Conservation (phyloP, 1,140 invertebrate species). For the Gonatopus flavifemur region DNA sequence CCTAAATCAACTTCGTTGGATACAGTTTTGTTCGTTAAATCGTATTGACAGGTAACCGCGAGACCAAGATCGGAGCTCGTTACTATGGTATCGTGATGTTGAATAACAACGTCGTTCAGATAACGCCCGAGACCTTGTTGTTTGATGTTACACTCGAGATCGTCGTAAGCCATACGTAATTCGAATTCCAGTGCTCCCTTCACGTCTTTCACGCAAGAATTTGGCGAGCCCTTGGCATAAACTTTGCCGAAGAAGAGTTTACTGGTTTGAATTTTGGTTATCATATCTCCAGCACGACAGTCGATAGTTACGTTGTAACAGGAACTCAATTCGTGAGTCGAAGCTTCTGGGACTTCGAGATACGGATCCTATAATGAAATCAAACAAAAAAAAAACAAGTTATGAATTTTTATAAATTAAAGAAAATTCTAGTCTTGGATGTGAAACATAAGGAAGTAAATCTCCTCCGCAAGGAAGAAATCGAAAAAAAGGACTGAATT, state of each 20-base stretch:
- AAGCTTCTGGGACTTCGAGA: slow-evolving; percentile 82
- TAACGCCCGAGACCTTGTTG: slow-evolving; percentile 83
- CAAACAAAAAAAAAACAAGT: background rate
- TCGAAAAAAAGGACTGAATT: too few relatives aligned
- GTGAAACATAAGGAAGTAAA: too few relatives aligned
- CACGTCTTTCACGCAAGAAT: slow-evolving; percentile 87
- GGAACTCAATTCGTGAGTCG: slow-evolving; percentile 89
- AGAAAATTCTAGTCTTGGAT: too few relatives aligned
- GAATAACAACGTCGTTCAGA: slow-evolving; percentile 87
- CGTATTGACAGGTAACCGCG: slow-evolving; percentile 90
- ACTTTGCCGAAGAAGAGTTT: slow-evolving; percentile 93
- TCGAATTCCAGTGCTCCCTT: slow-evolving; percentile 84
- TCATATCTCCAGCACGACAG: slow-evolving; percentile 89
- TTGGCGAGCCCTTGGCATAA: slow-evolving; percentile 89
- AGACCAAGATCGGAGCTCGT: slow-evolving; percentile 91
- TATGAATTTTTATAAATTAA: too few relatives aligned
- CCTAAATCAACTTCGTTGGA: slow-evolving; percentile 88
- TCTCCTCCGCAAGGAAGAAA: too few relatives aligned
- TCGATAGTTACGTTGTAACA: slow-evolving; percentile 95
- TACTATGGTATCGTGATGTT: slow-evolving; percentile 93
- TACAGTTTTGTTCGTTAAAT: slow-evolving; percentile 90
- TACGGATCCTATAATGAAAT: slow-evolving; percentile 73
- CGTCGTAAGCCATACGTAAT: slow-evolving; percentile 86
- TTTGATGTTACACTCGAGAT: slow-evolving; percentile 86
- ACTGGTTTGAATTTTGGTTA: slow-evolving; percentile 86